These are phyloP conservation scores for Atta cephalotes DNA, from an alignment of 1,140 invertebrate genomes.

Conservation along the genomic window DNA sequence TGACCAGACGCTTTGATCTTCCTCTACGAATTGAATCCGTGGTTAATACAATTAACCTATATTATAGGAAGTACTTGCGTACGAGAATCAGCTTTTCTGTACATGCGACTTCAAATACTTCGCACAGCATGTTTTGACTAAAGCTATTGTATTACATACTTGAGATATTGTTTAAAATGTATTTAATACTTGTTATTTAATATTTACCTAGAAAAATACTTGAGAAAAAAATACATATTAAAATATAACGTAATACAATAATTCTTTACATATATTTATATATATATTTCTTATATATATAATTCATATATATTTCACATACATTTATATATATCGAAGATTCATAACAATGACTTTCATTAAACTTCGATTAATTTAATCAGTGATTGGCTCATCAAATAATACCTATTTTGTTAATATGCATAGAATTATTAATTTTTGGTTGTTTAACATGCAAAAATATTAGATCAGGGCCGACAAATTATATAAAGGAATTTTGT, in stretches of 20 bases:
- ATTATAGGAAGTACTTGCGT: slow-evolving; percentile 56
- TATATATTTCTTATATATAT: too few relatives aligned
- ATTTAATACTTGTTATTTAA: neutral
- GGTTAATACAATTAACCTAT: slow-evolving; percentile 74
- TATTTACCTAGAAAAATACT: neutral
- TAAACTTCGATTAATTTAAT: slow-evolving; percentile 4
- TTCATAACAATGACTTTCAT: neutral
- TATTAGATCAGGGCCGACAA: neutral
- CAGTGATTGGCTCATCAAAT: neutral
- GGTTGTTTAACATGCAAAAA: neutral
- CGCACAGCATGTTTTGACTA: neutral
- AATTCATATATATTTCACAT: neutral
- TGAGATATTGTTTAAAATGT: neutral
- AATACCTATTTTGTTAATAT: neutral
- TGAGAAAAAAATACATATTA: neutral
- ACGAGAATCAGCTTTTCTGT: slow-evolving; percentile 24
- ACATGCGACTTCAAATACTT: neutral
- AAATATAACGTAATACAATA: neutral
- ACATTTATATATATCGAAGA: neutral
- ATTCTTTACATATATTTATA: neutral
- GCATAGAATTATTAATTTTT: neutral
- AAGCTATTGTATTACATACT: neutral
- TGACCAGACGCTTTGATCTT: slow-evolving; percentile 78
- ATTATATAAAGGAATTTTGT: neutral
- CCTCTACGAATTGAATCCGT: slow-evolving; percentile 74